These are phyloP conservation scores for Teinopalpus imperialis DNA, from an alignment of 2,888 invertebrate genomes.

Conservation along the genomic window DNA sequence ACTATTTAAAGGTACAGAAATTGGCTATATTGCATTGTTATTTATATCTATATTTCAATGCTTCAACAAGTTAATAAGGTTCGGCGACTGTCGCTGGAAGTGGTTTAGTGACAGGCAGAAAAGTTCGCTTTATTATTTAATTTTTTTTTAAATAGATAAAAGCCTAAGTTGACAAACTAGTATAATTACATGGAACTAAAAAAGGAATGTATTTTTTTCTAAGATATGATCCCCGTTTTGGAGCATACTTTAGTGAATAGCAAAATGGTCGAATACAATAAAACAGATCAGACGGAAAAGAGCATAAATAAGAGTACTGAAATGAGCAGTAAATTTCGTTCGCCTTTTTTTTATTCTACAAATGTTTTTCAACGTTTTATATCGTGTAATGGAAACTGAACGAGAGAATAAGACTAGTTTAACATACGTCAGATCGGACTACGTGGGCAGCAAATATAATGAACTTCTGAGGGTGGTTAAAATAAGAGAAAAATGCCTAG, in stretches of 20 bases:
- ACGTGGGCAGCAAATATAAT: not conserved
- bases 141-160: slow-evolving; percentile 3
- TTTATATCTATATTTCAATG: slow-evolving; percentile 11
- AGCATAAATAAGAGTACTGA: not conserved
- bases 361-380: slow-evolving; percentile 10
- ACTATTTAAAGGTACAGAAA: slow-evolving; percentile 6
- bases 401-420: slow-evolving; percentile 16
- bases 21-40: not conserved
- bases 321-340: slow-evolving; percentile 1
- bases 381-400: slow-evolving; percentile 6
- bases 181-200: too few species aligned
- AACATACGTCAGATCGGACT: not conserved
- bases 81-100: slow-evolving; percentile 8
- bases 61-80: slow-evolving; percentile 17
- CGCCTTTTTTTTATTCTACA: slow-evolving; percentile 1
- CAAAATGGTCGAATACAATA: not conserved
- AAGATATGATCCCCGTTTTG: too few species aligned
- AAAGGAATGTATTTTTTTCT: too few species aligned
- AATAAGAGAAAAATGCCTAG: not conserved
- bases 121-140: not conserved
- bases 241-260: too few species aligned
- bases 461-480: slow-evolving; percentile 3
- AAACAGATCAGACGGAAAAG: not conserved
- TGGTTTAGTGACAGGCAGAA: slow-evolving; percentile 1
- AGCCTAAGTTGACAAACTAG: too few species aligned